Conservation (phyloP, 92 coral and sea anemone genomes). For the Porites divaricata region DNA sequence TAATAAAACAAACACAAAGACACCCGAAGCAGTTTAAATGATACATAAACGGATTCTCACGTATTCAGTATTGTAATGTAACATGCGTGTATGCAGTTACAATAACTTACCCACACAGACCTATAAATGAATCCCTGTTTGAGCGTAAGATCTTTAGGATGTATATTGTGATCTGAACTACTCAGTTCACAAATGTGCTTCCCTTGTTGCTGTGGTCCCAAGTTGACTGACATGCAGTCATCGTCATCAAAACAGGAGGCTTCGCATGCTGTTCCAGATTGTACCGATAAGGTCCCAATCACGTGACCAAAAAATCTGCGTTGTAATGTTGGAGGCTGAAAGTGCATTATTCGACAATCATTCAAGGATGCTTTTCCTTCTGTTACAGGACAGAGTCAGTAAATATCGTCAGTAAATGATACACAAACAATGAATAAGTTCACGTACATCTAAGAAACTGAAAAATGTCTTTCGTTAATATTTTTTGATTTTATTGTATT, state of each 20-base stretch:
- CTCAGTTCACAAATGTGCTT: slow-evolving; percentile 37
- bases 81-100: too few relatives aligned
- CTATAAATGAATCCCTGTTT: not conserved
- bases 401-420: too few relatives aligned
- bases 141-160: not conserved
- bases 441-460: too few relatives aligned
- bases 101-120: slow-evolving; percentile 3
- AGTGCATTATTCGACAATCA: slow-evolving; percentile 6
- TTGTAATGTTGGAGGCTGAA: not conserved
- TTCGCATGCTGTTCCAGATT: not conserved
- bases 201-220: slow-evolving; percentile 23
- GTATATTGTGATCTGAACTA: slow-evolving; percentile 13
- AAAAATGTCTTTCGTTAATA: too few relatives aligned
- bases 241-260: slow-evolving; percentile 14
- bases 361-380: not conserved
- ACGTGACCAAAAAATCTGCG: not conserved
- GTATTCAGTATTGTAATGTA: too few relatives aligned
- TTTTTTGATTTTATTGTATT: too few relatives aligned
- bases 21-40: too few relatives aligned
- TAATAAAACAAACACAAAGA: too few relatives aligned
- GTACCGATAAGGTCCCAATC: slow-evolving; percentile 5
- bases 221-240: slow-evolving; percentile 40
- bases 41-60: too few relatives aligned
- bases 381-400: too few relatives aligned
- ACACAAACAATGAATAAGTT: too few relatives aligned